Evolutionary conservation across 2,113 vertebrate genomes (phyloP).

Genomic region (Trochalopteron elliotii): DNA sequence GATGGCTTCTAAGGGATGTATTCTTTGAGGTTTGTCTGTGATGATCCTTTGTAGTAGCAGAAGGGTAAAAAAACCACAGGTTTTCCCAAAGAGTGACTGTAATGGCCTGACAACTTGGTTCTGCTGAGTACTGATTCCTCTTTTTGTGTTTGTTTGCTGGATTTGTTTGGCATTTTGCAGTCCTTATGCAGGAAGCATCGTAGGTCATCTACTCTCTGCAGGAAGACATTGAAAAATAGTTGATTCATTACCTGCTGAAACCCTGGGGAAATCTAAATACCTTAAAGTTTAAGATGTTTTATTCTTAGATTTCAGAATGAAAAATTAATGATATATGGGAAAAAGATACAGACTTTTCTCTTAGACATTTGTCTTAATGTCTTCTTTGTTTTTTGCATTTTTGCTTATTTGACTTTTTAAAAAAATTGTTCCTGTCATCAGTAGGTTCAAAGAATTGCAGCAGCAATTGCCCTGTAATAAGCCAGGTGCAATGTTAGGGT

Average conservation of each 20-base stretch:
- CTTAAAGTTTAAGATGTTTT: slow-evolving; percentile 60
- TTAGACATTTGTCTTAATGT: slow-evolving; percentile 50
- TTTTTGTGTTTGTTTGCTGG: background rate
- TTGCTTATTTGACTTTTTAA: background rate
- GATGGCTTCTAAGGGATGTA: background rate
- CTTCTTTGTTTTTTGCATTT: slow-evolving; percentile 27
- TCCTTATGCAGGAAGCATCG: background rate
- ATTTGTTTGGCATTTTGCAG: background rate
- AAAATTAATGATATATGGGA: slow-evolving; percentile 57
- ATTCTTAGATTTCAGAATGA: slow-evolving; percentile 64
- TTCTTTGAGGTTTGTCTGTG: background rate
- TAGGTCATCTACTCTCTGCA: slow-evolving; percentile 43
- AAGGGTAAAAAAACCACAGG: background rate
- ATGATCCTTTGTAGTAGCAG: background rate
- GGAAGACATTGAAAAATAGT: slow-evolving; percentile 42
- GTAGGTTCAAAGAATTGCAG: slow-evolving; percentile 26
- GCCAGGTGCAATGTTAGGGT: background rate
- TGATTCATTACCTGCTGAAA: slow-evolving; percentile 48
- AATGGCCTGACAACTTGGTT: background rate
- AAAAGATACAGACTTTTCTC: slow-evolving; percentile 36
- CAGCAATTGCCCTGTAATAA: slow-evolving; percentile 9
- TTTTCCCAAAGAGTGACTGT: background rate
- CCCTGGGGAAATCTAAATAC: slow-evolving; percentile 70
- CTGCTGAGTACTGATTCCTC: background rate
- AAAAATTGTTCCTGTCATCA: slow-evolving; percentile 23